Conservation (phyloP, 1,140 invertebrate species). For the Rhizoglyphus robini region DNA sequence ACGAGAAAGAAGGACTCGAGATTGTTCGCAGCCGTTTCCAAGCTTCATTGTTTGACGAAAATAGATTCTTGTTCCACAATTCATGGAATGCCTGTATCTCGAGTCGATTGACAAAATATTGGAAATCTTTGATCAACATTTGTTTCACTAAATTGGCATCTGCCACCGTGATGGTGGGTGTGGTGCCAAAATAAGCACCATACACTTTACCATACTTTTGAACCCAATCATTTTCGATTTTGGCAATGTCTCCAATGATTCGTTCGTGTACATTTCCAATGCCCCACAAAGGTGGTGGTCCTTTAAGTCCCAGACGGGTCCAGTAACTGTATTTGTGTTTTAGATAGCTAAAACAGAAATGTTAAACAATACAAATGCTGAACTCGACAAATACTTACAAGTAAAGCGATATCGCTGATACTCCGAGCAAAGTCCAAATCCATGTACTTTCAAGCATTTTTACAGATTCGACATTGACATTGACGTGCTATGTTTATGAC, state of each 20-base stretch:
- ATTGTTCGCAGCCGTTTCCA: too few species aligned
- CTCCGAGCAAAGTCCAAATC: too few species aligned
- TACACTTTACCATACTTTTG: neutral
- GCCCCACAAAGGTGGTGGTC: neutral
- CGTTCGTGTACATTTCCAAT: neutral
- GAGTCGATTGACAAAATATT: neutral
- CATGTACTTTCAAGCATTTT: too few species aligned
- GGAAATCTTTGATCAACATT: neutral
- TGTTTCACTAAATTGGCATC: neutral
- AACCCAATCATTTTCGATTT: neutral
- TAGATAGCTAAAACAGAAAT: neutral
- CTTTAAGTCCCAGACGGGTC: neutral
- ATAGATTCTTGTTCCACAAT: neutral
- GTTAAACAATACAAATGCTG: neutral
- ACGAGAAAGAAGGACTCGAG: too few species aligned
- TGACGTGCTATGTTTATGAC: too few species aligned
- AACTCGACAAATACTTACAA: constrained; percentile 1
- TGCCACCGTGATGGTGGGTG: neutral
- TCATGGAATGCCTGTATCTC: neutral
- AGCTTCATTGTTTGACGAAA: too few species aligned
- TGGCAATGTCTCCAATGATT: neutral
- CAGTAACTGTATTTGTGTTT: neutral
- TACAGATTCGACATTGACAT: too few species aligned
- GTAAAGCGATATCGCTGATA: neutral
- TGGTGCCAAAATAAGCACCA: neutral